Evolutionary conservation across 2,113 vertebrate species (phyloP), one percentile per base, ranked within the genome.

Genomic region (Corythornis vintsioides): DNA sequence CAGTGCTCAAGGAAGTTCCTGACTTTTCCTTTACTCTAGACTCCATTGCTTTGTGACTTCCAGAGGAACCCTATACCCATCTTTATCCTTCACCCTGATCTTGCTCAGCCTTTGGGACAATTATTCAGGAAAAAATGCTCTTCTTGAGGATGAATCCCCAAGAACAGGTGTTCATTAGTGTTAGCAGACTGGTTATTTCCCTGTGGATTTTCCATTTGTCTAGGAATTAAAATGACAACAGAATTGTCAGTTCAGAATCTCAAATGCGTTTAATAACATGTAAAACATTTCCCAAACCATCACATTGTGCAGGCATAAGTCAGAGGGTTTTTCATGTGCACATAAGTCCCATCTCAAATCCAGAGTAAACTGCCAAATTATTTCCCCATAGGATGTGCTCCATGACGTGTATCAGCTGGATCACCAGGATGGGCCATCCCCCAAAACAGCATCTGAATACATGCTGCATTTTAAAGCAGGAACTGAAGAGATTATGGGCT

Each of bases 331-430:
- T 55, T 69, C 77, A 40, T 48, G 73, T 15, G 83, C 3, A 2
- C 38, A 50, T 35, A 57, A 57, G 66, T 50, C 78, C 74, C 40
- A 2, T 38, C 84, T 75, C 10, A 87, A 92, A 92, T n/a, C 63
- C 94, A 83, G 67, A 55, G 42, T 15, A 26, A 83, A 40, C 24
- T 80, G 87, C 93, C 94, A 94, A 89, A 63, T 83, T 42, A 11
- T 85, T 89, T 85, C 71, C 87, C 94, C 6, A 15, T 1, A 55
- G 87, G 93, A 91, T 38, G 7, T 5, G 13, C 71, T 93, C 67
- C 0, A 0, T 93, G 95, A 92, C 7, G 15, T 87, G 0, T 56
- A 57, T 92, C 89, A 92, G 77, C 87, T 82, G 89, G 77, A 79
- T 87, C 84, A 84, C 89, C 82, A 66, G 74, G 40, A 79, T 45